These are phyloP conservation scores for Drosophila auraria DNA, from an alignment of 1,140 invertebrate genomes.

Conservation along the genomic window DNA sequence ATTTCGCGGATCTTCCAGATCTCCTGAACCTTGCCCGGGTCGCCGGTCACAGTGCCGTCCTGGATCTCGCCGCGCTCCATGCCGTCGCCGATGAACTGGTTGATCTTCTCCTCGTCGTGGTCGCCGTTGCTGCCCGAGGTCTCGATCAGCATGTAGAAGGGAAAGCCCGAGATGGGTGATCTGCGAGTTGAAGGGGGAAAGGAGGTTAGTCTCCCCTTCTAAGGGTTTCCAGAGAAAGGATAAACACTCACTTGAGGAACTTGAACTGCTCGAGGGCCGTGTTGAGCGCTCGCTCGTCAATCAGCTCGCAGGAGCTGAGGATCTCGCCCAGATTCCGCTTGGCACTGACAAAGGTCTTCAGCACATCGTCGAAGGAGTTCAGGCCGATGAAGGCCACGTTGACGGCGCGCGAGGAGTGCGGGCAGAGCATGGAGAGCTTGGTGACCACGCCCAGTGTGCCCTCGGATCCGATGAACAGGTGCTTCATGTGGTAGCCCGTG, in stretches of 20 bases:
- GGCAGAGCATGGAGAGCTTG: conserved; percentile 95
- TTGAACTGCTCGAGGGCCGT: conserved; percentile 88
- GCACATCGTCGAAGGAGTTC: conserved; percentile 87
- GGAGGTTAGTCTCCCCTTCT: no score
- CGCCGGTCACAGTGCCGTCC: conserved; percentile 94
- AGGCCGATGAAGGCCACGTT: conserved; percentile 93
- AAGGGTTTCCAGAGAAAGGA: no score
- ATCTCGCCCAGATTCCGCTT: conserved; percentile 93
- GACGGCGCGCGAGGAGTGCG: conserved; percentile 91
- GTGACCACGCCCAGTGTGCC: conserved; percentile 98
- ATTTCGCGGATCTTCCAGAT: conserved; percentile 95
- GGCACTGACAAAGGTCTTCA: conserved; percentile 90
- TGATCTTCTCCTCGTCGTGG: conserved; percentile 96
- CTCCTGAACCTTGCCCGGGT: conserved; percentile 91
- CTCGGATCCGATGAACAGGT: conserved; percentile 98
- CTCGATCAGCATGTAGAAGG: conserved; percentile 97
- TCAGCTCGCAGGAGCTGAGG: conserved; percentile 97
- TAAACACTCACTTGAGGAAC: conserved; percentile 85
- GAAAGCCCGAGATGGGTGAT: conserved; percentile 88
- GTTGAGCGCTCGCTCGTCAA: conserved; percentile 90
- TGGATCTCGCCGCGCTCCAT: conserved; percentile 90
- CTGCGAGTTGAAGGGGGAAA: conserved; percentile 56
- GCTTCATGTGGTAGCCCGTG: conserved; percentile 98
- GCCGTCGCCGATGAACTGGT: conserved; percentile 90
- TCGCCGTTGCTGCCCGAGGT: conserved; percentile 92